Evolutionary conservation across 2,113 vertebrate genomes (phyloP).

Genomic region (Pelecanoides urinatrix): DNA sequence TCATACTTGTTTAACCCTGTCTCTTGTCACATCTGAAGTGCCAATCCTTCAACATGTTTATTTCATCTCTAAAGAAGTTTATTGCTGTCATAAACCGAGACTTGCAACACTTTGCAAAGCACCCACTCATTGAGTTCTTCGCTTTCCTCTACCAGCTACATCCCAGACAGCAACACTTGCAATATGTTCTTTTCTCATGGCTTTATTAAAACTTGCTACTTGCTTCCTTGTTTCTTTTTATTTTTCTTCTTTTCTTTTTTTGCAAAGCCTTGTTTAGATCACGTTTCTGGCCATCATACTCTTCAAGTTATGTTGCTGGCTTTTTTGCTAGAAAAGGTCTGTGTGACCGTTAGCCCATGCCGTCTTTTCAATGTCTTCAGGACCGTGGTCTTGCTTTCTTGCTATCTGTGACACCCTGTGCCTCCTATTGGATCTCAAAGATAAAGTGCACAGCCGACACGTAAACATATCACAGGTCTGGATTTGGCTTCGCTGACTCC

Average conservation of each 20-base stretch:
- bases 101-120: conserved; percentile 44
- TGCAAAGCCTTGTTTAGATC: neutral
- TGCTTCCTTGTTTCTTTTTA: neutral
- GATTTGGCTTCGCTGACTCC: neutral
- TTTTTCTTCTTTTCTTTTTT: no score
- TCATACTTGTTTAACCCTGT: neutral
- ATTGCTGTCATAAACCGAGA: conserved; percentile 36
- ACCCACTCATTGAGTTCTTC: conserved; percentile 41
- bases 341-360: neutral
- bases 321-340: neutral
- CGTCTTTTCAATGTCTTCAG: neutral
- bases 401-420: neutral
- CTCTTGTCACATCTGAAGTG: conserved; percentile 35
- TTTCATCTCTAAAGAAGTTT: conserved; percentile 36
- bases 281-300: neutral
- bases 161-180: conserved; percentile 36
- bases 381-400: neutral
- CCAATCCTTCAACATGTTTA: conserved; percentile 26
- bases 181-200: conserved; percentile 34
- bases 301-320: neutral
- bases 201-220: conserved; percentile 26
- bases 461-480: neutral
- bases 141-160: conserved; percentile 2
- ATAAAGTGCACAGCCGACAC: neutral
- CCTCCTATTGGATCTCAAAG: neutral